Conservation (phyloP, 2,888 invertebrate genomes). For the Hirtodrosophila cameraria region DNA sequence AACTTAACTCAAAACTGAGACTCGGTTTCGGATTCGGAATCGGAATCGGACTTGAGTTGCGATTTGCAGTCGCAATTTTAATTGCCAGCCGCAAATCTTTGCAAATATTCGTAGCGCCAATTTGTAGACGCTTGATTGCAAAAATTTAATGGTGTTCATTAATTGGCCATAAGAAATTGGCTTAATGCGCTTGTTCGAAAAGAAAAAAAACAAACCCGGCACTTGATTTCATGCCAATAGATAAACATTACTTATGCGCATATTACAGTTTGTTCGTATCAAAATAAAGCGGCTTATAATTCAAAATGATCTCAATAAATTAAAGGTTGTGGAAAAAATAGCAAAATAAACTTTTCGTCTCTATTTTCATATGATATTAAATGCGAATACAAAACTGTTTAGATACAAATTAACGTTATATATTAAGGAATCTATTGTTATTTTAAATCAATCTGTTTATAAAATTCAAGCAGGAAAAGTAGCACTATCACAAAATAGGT, state of each 20-base stretch:
- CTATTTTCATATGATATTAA: too few species aligned
- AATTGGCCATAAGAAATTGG: constrained; percentile 74
- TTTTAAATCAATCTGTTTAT: too few species aligned
- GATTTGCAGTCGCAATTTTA: constrained; percentile 74
- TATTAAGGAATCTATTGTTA: too few species aligned
- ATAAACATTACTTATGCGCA: constrained; percentile 30
- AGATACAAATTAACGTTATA: too few species aligned
- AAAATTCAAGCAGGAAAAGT: too few species aligned
- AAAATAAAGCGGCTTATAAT: constrained; percentile 28
- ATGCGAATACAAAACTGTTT: too few species aligned
- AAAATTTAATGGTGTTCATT: constrained; percentile 80
- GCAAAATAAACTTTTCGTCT: too few species aligned
- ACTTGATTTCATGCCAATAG: constrained; percentile 41
- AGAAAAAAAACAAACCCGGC: constrained; percentile 19
- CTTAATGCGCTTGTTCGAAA: constrained; percentile 34
- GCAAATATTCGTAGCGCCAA: constrained; percentile 72
- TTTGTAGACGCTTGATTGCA: constrained; percentile 76
- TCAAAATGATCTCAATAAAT: not conserved
- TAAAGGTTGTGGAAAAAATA: too few species aligned
- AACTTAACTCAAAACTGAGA: too few species aligned
- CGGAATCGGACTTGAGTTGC: constrained; percentile 21
- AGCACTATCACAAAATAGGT: too few species aligned
- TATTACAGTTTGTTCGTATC: constrained; percentile 21
- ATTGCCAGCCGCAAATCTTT: constrained; percentile 68
- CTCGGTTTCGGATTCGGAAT: too few species aligned